Evolutionary conservation across 1,140 invertebrate genomes (phyloP).

Genomic region (Hycleus cichorii): DNA sequence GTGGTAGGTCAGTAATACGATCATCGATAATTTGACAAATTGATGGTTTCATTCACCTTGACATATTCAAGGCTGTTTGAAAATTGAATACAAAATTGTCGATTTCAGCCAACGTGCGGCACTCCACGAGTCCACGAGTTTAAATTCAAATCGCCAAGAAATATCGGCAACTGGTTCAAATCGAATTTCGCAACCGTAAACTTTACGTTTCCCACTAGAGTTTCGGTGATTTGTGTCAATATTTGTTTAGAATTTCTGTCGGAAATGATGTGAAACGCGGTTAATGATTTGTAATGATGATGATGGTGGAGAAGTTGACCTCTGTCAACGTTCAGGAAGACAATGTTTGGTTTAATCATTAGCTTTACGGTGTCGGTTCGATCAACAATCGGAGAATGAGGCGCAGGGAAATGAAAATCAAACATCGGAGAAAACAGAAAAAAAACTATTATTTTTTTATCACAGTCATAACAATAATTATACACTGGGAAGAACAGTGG

Average conservation of each 20-base stretch:
- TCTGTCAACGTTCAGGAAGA: constrained; percentile 16
- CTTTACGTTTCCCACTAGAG: neutral
- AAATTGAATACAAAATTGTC: constrained; percentile 7
- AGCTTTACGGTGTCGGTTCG: neutral
- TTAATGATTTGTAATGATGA: neutral
- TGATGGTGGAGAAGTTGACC: constrained; percentile 2
- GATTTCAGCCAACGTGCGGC: neutral
- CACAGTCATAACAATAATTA: neutral
- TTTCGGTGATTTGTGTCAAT: neutral
- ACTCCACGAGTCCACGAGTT: constrained; percentile 1
- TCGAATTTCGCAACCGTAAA: too few relatives aligned
- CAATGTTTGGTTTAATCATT: constrained; percentile 23
- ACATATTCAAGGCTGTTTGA: constrained; percentile 1
- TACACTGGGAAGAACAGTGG: neutral
- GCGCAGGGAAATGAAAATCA: constrained; percentile 8
- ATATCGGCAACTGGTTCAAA: too few relatives aligned
- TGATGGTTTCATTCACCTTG: constrained; percentile 12
- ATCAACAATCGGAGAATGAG: neutral
- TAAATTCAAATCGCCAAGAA: neutral
- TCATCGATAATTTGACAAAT: neutral
- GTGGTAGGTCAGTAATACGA: neutral
- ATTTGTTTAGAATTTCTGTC: too few relatives aligned
- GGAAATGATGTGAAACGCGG: too few relatives aligned
- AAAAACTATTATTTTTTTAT: constrained; percentile 1
- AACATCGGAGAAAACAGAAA: constrained; percentile 7